These are phyloP conservation scores for Elaphurus davidianus DNA, from an alignment of 2,113 vertebrate species.

Conservation along the genomic window DNA sequence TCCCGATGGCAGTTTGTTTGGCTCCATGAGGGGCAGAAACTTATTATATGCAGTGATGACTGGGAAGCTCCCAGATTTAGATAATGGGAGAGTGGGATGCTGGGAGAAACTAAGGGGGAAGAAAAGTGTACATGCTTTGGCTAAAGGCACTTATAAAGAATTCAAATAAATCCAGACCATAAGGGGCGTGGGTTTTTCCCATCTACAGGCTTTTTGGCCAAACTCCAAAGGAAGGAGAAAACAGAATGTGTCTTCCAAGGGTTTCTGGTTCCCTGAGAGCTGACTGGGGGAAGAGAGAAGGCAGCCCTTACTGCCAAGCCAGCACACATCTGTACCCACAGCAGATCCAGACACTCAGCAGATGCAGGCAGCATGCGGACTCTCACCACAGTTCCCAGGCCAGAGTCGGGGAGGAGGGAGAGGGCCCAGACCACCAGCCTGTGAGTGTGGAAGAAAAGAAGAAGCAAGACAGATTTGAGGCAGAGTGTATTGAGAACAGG, in stretches of 20 bases:
- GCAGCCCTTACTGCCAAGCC: background rate
- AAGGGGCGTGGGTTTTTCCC: background rate
- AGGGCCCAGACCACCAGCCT: background rate
- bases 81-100: background rate
- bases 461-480: conserved; percentile 62
- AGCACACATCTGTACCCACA: background rate
- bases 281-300: background rate
- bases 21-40: background rate
- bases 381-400: background rate
- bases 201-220: background rate
- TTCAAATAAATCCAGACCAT: background rate
- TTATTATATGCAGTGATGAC: background rate
- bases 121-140: background rate
- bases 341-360: background rate
- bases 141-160: background rate
- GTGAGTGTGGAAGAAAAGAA: conserved; percentile 51
- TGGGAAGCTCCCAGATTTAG: background rate
- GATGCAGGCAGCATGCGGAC: rapidly evolving
- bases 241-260: background rate
- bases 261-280: background rate
- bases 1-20: background rate
- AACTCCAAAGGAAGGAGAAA: background rate
- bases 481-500: conserved; percentile 73
- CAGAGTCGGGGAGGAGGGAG: background rate
- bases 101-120: background rate